Conservation (phyloP, 2,888 invertebrate genomes). For the Carterocephalus palaemon region DNA sequence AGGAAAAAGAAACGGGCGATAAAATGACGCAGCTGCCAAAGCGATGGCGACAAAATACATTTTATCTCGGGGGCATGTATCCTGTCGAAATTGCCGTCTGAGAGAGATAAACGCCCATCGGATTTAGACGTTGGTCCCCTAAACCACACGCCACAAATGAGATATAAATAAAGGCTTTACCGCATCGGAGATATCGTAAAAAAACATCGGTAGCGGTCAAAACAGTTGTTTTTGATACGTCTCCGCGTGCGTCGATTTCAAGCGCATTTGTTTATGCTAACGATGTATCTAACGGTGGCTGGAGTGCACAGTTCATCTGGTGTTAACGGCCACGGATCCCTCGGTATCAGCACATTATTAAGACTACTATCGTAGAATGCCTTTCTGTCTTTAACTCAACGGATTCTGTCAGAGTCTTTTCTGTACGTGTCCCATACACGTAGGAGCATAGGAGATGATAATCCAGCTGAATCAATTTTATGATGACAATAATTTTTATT, state of each 20-base stretch:
- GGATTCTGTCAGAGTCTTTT: too few relatives aligned
- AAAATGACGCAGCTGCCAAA: conserved; percentile 45
- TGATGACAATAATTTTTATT: too few relatives aligned
- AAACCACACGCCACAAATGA: conserved; percentile 36
- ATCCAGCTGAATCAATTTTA: too few relatives aligned
- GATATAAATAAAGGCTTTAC: conserved; percentile 35
- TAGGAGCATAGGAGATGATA: too few relatives aligned
- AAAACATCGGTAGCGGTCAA: conserved; percentile 49
- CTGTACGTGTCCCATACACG: too few relatives aligned
- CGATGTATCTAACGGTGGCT: too few relatives aligned
- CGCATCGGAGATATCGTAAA: conserved; percentile 43
- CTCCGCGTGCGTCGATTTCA: conserved; percentile 29
- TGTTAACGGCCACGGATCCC: too few relatives aligned
- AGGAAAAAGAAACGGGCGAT: conserved; percentile 29
- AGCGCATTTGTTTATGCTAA: conserved; percentile 37
- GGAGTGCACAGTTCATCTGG: too few relatives aligned
- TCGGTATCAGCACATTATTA: too few relatives aligned
- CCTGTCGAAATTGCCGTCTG: conserved; percentile 45
- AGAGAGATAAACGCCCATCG: conserved; percentile 48
- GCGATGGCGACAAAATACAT: conserved; percentile 38
- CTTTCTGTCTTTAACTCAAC: too few relatives aligned
- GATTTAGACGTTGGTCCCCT: conserved; percentile 56
- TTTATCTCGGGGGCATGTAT: conserved; percentile 52
- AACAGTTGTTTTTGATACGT: conserved; percentile 42
- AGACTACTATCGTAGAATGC: too few relatives aligned